Evolutionary conservation across 2,113 vertebrate genomes (phyloP).

Genomic region (Myotis yumanensis): DNA sequence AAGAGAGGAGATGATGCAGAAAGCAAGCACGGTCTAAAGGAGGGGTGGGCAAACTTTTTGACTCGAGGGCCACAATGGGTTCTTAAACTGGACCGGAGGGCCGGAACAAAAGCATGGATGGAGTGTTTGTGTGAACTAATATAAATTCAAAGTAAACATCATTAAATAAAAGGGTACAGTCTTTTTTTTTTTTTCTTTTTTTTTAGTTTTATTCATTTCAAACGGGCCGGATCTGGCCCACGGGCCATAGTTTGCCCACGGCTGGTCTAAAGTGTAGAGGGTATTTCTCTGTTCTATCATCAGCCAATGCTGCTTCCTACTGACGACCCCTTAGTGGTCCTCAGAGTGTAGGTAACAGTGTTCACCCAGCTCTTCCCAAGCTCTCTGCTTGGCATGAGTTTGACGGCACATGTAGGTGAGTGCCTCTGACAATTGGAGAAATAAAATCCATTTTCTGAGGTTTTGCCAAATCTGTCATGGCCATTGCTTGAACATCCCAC

Average conservation of each 20-base stretch:
- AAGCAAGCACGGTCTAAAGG: too few species aligned
- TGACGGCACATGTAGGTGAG: background rate
- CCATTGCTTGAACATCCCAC: background rate
- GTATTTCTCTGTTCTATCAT: background rate
- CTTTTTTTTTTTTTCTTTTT: too few species aligned
- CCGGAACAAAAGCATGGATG: too few species aligned
- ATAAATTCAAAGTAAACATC: too few species aligned
- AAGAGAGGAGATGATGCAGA: background rate
- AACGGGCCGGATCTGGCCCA: too few species aligned
- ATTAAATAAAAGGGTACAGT: too few species aligned
- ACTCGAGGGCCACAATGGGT: too few species aligned
- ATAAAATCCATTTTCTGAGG: constrained; percentile 40
- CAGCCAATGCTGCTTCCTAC: background rate
- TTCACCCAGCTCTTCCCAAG: background rate
- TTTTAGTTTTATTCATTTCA: too few species aligned
- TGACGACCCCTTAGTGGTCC: background rate
- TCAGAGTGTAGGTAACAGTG: fast-evolving
- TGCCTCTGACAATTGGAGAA: constrained; percentile 15
- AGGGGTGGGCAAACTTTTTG: too few species aligned
- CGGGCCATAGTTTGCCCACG: too few species aligned
- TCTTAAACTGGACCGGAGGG: too few species aligned
- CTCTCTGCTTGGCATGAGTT: background rate
- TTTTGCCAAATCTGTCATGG: constrained; percentile 19
- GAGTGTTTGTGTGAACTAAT: too few species aligned
- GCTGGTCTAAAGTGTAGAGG: background rate